Evolutionary conservation across 2,888 invertebrate species (phyloP).

Genomic region (Lasioglossum malachurum): DNA sequence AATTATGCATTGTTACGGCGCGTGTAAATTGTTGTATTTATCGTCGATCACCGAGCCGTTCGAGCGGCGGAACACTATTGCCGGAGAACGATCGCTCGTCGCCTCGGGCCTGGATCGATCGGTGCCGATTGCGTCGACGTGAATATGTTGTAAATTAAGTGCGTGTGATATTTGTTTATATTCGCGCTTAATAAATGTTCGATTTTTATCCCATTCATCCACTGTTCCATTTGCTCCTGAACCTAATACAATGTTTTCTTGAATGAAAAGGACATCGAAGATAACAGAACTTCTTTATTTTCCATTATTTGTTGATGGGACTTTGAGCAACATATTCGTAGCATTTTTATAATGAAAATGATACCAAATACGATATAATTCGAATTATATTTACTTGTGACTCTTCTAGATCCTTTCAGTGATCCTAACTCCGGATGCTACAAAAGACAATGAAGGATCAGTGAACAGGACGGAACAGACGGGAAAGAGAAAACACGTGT

Average conservation of each 20-base stretch:
- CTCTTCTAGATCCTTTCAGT: no score
- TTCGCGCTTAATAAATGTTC: conserved; percentile 66
- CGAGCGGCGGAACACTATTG: neutral
- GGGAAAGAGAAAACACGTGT: conserved; percentile 29
- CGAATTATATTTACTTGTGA: no score
- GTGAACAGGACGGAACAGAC: neutral
- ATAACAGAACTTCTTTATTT: no score
- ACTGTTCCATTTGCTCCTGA: neutral
- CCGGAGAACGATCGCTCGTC: neutral
- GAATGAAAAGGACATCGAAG: no score
- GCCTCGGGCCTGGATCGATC: neutral
- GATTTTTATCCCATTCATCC: conserved; percentile 19
- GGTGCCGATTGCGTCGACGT: conserved; percentile 11
- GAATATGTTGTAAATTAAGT: conserved; percentile 64
- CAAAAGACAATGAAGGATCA: no score
- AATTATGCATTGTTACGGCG: conserved; percentile 29
- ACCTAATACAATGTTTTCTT: no score
- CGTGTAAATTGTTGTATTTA: conserved; percentile 19
- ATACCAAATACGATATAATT: no score
- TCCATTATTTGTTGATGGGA: no score
- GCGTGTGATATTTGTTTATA: conserved; percentile 64
- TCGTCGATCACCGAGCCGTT: neutral
- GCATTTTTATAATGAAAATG: no score
- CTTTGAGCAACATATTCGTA: no score
- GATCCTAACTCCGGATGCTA: no score